These are phyloP conservation scores for Scytalopus superciliaris DNA, from an alignment of 2,113 vertebrate species.

Conservation along the genomic window DNA sequence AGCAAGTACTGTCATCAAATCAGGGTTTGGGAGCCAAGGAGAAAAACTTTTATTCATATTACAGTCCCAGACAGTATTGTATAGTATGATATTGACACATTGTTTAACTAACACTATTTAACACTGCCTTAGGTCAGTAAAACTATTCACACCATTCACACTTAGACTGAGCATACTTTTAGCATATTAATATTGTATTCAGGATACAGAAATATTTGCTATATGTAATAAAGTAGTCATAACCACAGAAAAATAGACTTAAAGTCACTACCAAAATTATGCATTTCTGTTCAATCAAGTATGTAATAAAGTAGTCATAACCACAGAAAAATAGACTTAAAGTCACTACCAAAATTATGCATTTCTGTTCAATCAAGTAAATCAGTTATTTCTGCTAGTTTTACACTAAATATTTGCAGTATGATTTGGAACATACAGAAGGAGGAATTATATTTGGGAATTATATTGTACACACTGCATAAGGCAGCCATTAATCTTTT, in stretches of 20 bases:
- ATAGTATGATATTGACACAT: not conserved
- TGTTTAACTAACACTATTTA: not conserved
- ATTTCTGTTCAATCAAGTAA: not conserved
- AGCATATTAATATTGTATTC: not conserved
- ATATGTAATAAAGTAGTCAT: not conserved
- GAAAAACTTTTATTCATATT: not conserved
- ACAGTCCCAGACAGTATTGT: not conserved
- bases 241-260: not conserved
- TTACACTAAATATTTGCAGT: not conserved
- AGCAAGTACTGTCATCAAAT: not conserved
- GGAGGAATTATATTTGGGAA: not conserved
- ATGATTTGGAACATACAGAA: not conserved
- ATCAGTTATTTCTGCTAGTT: not conserved
- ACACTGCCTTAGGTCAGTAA: not conserved
- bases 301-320: not conserved
- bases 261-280: not conserved
- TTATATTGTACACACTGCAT: not conserved
- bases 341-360: not conserved
- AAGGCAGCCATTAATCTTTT: not conserved
- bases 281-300: fast-evolving
- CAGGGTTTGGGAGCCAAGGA: not conserved
- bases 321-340: not conserved
- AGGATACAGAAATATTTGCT: not conserved
- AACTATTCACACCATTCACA: not conserved
- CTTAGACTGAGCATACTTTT: not conserved